These are phyloP conservation scores for Potamarius usumacintae DNA, from an alignment of 2,113 vertebrate species.

Conservation along the genomic window DNA sequence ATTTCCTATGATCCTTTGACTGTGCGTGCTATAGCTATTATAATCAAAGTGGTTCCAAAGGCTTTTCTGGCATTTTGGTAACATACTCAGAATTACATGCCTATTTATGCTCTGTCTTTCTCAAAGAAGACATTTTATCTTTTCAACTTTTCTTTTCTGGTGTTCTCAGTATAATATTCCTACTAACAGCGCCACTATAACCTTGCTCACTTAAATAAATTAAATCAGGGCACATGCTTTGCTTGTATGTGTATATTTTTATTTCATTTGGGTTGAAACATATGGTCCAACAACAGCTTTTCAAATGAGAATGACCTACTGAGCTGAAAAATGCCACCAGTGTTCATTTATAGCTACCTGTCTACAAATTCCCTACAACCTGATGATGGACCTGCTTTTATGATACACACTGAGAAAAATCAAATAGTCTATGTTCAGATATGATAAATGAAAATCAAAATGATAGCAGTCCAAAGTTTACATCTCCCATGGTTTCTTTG, in stretches of 20 bases:
- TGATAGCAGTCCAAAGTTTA: background rate
- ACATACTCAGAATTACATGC: slow-evolving; percentile 28
- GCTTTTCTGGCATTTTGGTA: slow-evolving; percentile 10
- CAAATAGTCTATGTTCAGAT: background rate
- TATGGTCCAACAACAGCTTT: background rate
- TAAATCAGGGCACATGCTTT: background rate
- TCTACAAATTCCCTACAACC: background rate
- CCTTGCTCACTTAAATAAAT: slow-evolving; percentile 42
- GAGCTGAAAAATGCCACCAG: background rate
- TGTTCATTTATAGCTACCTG: background rate
- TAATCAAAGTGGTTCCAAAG: slow-evolving; percentile 39
- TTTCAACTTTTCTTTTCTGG: slow-evolving; percentile 39
- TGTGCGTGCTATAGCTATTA: slow-evolving; percentile 45
- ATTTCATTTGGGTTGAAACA: background rate
- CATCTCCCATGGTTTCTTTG: too few species aligned
- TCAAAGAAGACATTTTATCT: slow-evolving; percentile 33
- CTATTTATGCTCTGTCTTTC: slow-evolving; percentile 53
- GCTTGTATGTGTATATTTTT: slow-evolving; percentile 14
- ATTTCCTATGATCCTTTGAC: slow-evolving; percentile 46
- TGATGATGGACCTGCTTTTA: background rate
- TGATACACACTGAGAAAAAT: background rate
- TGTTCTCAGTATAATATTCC: slow-evolving; percentile 47
- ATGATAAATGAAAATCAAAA: background rate
- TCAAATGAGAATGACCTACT: background rate
- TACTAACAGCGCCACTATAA: slow-evolving; percentile 26